Percentiles rank a stretch among this genome's conserved stretches.
These are phyloP conservation scores for Drosophila mercatorum DNA, from an alignment of 2,888 invertebrate genomes.

Conservation along the genomic window DNA sequence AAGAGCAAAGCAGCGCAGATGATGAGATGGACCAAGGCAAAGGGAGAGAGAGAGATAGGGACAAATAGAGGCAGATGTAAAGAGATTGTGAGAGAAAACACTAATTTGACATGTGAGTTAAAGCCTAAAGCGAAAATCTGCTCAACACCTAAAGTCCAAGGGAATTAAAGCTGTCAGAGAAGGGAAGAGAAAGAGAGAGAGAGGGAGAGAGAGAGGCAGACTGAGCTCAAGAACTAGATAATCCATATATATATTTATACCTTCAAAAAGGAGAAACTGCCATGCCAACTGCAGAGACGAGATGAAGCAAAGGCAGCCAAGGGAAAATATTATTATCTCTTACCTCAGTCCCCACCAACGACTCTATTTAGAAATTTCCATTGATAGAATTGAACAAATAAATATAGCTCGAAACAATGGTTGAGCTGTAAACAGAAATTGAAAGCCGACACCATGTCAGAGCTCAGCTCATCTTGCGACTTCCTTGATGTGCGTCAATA, in stretches of 20 bases:
- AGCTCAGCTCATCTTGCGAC: neutral
- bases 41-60: neutral
- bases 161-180: neutral
- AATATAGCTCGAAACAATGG: neutral
- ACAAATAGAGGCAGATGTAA: neutral
- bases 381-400: conserved; percentile 2
- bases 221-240: too few relatives aligned
- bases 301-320: too few relatives aligned
- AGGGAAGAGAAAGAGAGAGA: neutral
- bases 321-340: neutral
- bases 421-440: neutral
- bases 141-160: neutral
- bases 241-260: neutral
- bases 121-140: neutral
- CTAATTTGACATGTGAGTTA: neutral
- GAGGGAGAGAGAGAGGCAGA: neutral
- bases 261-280: neutral
- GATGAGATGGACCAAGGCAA: neutral
- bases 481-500: conserved; percentile 18
- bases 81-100: too few relatives aligned
- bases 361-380: neutral
- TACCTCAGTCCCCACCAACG: neutral
- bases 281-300: neutral
- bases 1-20: neutral
- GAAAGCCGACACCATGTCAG: conserved; percentile 1